Evolutionary conservation across 2,888 invertebrate species (phyloP), one percentile per base, ranked within the genome.

Genomic region (Apamea crenata): DNA sequence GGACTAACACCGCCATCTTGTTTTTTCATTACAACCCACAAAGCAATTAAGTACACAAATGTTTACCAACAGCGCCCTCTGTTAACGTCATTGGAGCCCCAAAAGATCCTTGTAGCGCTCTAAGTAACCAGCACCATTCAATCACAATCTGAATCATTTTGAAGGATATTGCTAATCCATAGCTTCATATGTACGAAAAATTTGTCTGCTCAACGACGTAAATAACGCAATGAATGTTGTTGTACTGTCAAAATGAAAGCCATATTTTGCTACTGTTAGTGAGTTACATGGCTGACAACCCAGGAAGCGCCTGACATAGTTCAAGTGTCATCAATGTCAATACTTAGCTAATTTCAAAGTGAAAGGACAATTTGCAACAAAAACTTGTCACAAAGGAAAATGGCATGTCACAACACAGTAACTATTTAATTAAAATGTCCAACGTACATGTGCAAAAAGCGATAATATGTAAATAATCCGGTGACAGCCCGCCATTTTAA

Each of bases 401-500:
- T 81, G 16, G 25, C 84, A 66, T 78, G 70, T 40, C 79, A 53
- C 36, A 61, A 44, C 14, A 66, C 70, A 47, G 78, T 78, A 78
- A 61, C 66, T 16, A n/a, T 71, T 84, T 84, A 84, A 82, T 82
- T 82, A 79, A 84, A 71, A 78, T 67, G 44, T 84, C 21, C 7
- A 1, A 29, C 66, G 1, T 25, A 67, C 44, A 78, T 56, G 59
- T 44, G 59, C 61, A 82, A 84, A 78, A 77, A 71, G 25, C 67
- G 21, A 81, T 83, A 83, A 29, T 59, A 67, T 67, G 66, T 71
- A 84, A 81, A 78, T 50, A 59, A 44, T 29, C 25, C 53, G 59
- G 25, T 21, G 84, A 81, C 78, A 73, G 73, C 7, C 32, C 71
- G 87, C 83, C 85, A 85, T 85, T 77, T 85, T 83, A 47, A 83